These are phyloP conservation scores for Latrodectus elegans DNA, from an alignment of 2,888 invertebrate species.

Conservation along the genomic window DNA sequence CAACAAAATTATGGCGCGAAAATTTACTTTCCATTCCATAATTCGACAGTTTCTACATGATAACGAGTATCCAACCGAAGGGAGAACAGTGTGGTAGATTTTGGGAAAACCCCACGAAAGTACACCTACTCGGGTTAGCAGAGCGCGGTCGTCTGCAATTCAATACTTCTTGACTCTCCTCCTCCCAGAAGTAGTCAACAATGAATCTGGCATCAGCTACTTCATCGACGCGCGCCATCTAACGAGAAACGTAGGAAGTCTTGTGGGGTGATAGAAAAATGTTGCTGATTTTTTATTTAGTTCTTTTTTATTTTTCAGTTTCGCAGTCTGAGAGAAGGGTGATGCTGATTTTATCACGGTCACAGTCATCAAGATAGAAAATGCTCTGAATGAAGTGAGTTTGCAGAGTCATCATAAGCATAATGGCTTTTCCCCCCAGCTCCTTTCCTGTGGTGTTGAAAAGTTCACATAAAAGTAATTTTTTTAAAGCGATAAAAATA, in stretches of 20 bases:
- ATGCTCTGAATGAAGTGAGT: not conserved
- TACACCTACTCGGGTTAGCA: constrained; percentile 49
- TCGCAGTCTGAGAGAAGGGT: constrained; percentile 1
- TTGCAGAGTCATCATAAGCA: constrained; percentile 5
- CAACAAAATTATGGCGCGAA: constrained; percentile 33
- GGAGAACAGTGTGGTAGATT: constrained; percentile 11
- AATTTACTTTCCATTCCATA: constrained; percentile 42
- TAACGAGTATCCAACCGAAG: constrained; percentile 39
- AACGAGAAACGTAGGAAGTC: constrained; percentile 30
- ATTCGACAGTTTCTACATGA: constrained; percentile 38
- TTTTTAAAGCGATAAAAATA: too few relatives aligned
- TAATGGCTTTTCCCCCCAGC: not conserved
- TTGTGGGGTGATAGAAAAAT: not conserved
- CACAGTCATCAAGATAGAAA: constrained; percentile 13
- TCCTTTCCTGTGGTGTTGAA: too few relatives aligned
- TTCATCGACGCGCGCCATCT: constrained; percentile 56
- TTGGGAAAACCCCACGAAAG: constrained; percentile 16
- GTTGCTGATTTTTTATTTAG: not conserved
- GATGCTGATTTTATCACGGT: constrained; percentile 36
- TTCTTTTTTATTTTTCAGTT: constrained; percentile 3
- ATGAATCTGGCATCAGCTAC: constrained; percentile 49
- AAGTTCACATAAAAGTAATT: too few relatives aligned
- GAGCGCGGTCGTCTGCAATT: constrained; percentile 62
- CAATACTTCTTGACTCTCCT: constrained; percentile 41
- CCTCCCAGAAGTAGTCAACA: constrained; percentile 35